Percentiles rank a stretch among this genome's conserved stretches.
Evolutionary conservation across 2,888 invertebrate genomes (phyloP).

Genomic region (Pteria penguin): DNA sequence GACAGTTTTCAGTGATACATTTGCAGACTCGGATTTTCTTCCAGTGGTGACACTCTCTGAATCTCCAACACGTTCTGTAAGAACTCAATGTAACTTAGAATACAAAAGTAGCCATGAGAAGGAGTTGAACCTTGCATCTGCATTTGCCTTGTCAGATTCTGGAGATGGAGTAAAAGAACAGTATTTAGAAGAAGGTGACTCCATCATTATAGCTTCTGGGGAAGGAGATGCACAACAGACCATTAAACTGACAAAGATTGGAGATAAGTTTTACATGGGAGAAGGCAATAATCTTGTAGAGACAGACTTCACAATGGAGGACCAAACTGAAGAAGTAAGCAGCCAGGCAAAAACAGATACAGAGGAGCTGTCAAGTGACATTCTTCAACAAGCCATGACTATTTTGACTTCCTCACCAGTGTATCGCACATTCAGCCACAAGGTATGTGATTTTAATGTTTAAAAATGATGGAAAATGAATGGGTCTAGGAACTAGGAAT

Average conservation of each 20-base stretch:
- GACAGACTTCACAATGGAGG: neutral
- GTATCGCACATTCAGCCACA: neutral
- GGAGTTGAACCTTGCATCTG: no score
- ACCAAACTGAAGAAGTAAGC: neutral
- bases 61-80: neutral
- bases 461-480: no score
- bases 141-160: no score
- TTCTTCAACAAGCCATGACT: neutral
- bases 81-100: neutral
- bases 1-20: constrained; percentile 17
- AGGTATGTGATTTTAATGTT: no score
- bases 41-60: neutral
- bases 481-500: no score
- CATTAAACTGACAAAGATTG: neutral
- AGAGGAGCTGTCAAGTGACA: neutral
- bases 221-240: neutral
- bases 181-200: neutral
- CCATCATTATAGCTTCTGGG: neutral
- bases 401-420: neutral
- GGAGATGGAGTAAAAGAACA: no score
- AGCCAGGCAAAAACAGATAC: neutral
- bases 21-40: constrained; percentile 6
- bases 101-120: no score
- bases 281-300: no score
- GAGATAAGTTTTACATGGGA: neutral